A percentile compares a stretch with the other conserved stretches of the same genome.
These are phyloP conservation scores for Erinaceus europaeus DNA, from an alignment of 2,113 vertebrate species.

Conservation along the genomic window DNA sequence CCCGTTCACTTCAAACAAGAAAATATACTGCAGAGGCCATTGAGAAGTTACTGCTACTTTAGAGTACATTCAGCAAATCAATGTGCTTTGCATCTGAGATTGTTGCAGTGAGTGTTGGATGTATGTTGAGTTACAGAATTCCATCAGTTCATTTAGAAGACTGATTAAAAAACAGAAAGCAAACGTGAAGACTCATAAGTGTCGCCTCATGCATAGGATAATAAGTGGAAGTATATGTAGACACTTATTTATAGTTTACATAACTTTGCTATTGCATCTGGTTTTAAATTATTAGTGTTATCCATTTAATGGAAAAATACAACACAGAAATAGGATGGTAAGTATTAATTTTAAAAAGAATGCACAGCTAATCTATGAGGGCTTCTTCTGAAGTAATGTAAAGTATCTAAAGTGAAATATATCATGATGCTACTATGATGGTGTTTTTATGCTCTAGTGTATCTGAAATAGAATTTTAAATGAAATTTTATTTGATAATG, in stretches of 20 bases:
- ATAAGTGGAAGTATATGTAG: not conserved
- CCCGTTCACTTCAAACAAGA: slow-evolving; percentile 75
- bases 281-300: not conserved
- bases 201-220: not conserved
- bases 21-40: slow-evolving; percentile 78
- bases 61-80: slow-evolving; percentile 64
- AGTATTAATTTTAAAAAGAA: not conserved
- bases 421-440: not conserved
- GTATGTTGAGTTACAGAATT: not conserved
- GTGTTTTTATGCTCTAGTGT: not conserved
- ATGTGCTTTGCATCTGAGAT: slow-evolving; percentile 32
- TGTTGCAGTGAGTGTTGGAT: not conserved
- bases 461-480: not conserved
- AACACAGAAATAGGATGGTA: not conserved
- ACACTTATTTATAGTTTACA: not conserved
- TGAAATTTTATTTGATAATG: not conserved
- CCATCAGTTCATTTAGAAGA: not conserved
- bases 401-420: not conserved
- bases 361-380: not conserved
- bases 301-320: not conserved
- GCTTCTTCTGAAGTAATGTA: not conserved
- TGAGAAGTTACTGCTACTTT: slow-evolving; percentile 73
- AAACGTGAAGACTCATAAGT: not conserved
- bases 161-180: not conserved
- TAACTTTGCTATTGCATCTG: not conserved